phyloP scores from a whole-genome alignment of 2,888 invertebrate species.

The Dasysyrphus albostriatus region DNA sequence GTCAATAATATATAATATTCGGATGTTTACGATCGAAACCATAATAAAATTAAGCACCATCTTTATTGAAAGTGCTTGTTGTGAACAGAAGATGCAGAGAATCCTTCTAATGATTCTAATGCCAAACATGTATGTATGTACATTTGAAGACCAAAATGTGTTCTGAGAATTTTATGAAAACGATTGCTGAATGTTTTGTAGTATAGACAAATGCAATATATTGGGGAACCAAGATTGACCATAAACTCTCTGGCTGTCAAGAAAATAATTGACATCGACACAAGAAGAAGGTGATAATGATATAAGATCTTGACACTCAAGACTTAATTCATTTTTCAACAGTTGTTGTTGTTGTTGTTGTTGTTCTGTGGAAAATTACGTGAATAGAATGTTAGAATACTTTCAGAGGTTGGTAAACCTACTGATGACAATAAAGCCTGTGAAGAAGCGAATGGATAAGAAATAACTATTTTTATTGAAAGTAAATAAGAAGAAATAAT shows the following conservation, averaged over 20 bases:
- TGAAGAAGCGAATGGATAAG: neutral
- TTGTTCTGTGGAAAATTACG: neutral
- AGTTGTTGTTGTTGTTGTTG: neutral
- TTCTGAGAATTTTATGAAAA: neutral
- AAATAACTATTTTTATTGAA: neutral
- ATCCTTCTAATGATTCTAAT: neutral
- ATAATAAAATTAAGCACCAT: neutral
- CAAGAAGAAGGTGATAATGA: constrained; percentile 5
- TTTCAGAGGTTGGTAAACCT: too few relatives aligned
- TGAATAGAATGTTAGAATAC: neutral
- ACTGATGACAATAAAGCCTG: neutral
- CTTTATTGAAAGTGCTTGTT: neutral
- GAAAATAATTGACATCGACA: neutral
- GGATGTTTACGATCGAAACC: neutral
- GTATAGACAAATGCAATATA: neutral
- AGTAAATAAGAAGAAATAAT: neutral
- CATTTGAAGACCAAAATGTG: neutral
- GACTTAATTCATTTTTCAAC: neutral
- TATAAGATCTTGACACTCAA: neutral
- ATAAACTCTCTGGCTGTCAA: neutral
- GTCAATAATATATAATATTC: constrained; percentile 11
- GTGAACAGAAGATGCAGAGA: neutral
- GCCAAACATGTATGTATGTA: neutral
- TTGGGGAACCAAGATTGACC: neutral
- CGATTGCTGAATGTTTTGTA: neutral